Conservation (phyloP, 2,113 vertebrate genomes). For the pig (Sus scrofa) region T2T-Sscrofa CM000814.6:108113501-108114000, state of each 20-base stretch:
- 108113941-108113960: neutral
- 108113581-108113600: too few relatives aligned
- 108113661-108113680: too few relatives aligned
- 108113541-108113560: too few relatives aligned
- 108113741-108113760: neutral
- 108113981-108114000: neutral
- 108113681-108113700: too few relatives aligned
- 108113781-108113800: neutral
- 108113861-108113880: neutral
- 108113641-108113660: too few relatives aligned
- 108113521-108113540: too few relatives aligned
- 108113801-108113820: neutral
- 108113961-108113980: neutral
- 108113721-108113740: neutral
- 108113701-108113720: too few relatives aligned
- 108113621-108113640: too few relatives aligned
- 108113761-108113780: neutral
- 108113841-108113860: neutral
- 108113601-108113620: too few relatives aligned
- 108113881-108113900: neutral
- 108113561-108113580: too few relatives aligned
- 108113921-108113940: neutral
- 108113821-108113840: neutral
- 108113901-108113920: neutral
- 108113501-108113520: too few relatives aligned